Conservation (phyloP, 2,888 invertebrate genomes). For the Thalpophila matura region DNA sequence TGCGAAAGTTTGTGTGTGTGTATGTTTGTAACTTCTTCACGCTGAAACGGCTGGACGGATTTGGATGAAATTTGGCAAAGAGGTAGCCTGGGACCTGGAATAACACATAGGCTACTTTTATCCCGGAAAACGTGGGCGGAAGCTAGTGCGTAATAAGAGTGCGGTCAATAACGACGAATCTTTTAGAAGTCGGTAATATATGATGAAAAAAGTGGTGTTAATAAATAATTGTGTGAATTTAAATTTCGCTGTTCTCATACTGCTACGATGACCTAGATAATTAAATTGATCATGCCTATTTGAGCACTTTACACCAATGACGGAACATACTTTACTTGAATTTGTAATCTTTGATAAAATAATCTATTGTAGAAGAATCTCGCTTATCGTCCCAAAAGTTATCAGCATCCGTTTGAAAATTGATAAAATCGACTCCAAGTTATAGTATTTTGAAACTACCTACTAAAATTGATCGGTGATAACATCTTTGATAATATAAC, state of each 20-base stretch:
- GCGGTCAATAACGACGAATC: no score
- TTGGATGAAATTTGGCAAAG: no score
- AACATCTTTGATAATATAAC: background rate
- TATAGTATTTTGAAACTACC: slow-evolving; percentile 19
- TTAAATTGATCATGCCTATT: background rate
- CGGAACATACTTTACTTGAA: slow-evolving; percentile 15
- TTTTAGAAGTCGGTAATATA: no score
- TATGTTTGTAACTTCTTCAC: no score
- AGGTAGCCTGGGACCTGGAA: no score
- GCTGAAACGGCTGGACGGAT: no score
- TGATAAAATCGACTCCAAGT: slow-evolving; percentile 3
- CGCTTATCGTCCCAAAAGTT: slow-evolving; percentile 27
- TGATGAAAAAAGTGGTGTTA: slow-evolving; percentile 6
- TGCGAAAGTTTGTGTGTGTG: background rate
- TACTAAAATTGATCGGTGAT: background rate
- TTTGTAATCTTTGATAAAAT: slow-evolving; percentile 36
- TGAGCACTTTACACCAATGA: background rate
- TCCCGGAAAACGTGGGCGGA: no score
- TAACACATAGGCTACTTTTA: no score
- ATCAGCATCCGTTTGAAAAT: slow-evolving; percentile 24
- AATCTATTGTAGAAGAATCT: slow-evolving; percentile 37
- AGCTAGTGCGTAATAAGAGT: no score
- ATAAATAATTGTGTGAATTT: slow-evolving; percentile 26
- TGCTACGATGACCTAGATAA: slow-evolving; percentile 8
- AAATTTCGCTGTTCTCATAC: slow-evolving; percentile 10